phyloP scores from a whole-genome alignment of 2,113 vertebrate species.

The Cacatua alba region DNA sequence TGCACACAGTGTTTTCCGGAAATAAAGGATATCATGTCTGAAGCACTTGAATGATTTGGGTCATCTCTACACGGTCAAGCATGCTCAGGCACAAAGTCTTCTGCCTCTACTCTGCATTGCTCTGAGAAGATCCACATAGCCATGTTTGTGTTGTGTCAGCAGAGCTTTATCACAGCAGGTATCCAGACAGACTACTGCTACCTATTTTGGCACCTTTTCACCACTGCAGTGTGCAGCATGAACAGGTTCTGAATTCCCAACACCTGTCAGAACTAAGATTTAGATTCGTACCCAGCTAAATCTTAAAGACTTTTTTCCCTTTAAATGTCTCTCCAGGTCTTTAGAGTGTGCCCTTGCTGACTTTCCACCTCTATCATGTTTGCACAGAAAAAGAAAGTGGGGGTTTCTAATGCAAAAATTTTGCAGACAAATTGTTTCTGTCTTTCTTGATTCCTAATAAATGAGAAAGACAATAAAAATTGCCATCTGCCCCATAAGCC shows the following conservation, averaged over 20 bases:
- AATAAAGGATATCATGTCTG: neutral
- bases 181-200: neutral
- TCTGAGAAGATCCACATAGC: neutral
- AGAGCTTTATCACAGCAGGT: neutral
- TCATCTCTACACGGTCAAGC: neutral
- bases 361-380: neutral
- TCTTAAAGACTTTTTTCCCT: neutral
- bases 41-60: neutral
- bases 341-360: neutral
- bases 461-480: neutral
- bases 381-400: neutral
- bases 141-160: neutral
- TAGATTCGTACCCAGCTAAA: neutral
- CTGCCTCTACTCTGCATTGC: neutral
- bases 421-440: neutral
- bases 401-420: neutral
- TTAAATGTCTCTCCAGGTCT: neutral
- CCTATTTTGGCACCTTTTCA: neutral
- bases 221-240: neutral
- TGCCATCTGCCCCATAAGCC: neutral
- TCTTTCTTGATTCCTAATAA: neutral
- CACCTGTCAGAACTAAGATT: neutral
- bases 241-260: neutral
- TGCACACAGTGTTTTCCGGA: neutral
- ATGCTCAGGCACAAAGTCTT: neutral